These are phyloP conservation scores for Amiota communis DNA, from an alignment of 2,888 invertebrate species.

Conservation along the genomic window DNA sequence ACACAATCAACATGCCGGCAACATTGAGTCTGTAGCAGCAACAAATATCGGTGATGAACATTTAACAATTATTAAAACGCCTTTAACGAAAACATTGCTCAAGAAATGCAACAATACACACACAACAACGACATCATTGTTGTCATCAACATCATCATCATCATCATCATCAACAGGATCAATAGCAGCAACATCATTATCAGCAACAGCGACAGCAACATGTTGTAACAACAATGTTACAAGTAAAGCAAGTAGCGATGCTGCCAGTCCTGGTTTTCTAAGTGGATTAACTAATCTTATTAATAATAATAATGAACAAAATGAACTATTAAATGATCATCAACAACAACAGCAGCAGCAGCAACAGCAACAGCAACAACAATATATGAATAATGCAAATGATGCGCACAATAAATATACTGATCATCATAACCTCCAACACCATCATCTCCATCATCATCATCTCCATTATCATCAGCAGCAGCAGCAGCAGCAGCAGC, in stretches of 20 bases:
- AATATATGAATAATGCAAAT: background rate
- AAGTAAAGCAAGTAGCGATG: no score
- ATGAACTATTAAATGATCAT: constrained; percentile 31
- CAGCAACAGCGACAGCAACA: constrained; percentile 27
- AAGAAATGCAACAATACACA: constrained; percentile 57
- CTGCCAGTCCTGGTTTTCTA: constrained; percentile 58
- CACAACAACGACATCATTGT: constrained; percentile 36
- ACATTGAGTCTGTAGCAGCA: no score
- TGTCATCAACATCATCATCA: constrained; percentile 28
- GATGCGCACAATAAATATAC: constrained; percentile 23
- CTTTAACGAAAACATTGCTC: constrained; percentile 61
- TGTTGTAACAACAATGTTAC: constrained; percentile 40
- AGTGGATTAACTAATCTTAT: constrained; percentile 29
- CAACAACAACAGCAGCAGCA: constrained; percentile 56
- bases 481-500: constrained; percentile 53
- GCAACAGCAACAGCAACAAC: constrained; percentile 25
- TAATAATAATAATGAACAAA: background rate
- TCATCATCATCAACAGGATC: constrained; percentile 33
- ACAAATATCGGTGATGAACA: constrained; percentile 26
- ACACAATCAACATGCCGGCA: constrained; percentile 24
- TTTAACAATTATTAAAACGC: constrained; percentile 60
- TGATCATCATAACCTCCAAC: constrained; percentile 50
- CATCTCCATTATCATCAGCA: no score
- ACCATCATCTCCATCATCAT: constrained; percentile 48
- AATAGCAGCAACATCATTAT: constrained; percentile 36